These are phyloP conservation scores for Podotricha telesiphe DNA, from an alignment of 2,888 invertebrate species.

Conservation along the genomic window DNA sequence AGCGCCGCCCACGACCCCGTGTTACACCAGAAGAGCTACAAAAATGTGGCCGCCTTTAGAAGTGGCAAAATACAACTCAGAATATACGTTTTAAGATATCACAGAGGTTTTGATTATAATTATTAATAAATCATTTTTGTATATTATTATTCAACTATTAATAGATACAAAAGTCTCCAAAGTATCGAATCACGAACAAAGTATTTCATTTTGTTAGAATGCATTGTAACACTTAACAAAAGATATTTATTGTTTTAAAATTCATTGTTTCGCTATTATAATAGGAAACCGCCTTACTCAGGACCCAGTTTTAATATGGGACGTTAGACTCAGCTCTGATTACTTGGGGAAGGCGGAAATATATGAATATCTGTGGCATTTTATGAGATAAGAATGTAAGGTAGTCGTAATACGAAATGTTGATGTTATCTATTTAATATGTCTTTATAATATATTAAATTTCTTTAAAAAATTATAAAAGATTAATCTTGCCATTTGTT, in stretches of 20 bases:
- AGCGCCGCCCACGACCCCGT: too few species aligned
- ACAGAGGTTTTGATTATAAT: too few species aligned
- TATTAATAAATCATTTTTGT: too few species aligned
- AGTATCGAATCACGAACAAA: slow-evolving; percentile 20
- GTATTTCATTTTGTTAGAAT: slow-evolving; percentile 26
- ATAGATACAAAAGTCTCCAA: neutral
- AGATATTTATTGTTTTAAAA: slow-evolving; percentile 35
- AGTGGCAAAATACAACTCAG: too few species aligned
- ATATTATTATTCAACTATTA: neutral
- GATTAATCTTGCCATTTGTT: too few species aligned
- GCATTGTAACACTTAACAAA: slow-evolving; percentile 33
- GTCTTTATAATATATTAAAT: too few species aligned
- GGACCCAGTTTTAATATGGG: slow-evolving; percentile 28
- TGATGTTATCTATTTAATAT: neutral
- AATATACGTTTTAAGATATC: too few species aligned
- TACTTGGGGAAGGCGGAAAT: slow-evolving; percentile 15
- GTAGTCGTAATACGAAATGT: neutral
- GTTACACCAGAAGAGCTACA: too few species aligned
- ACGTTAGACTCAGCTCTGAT: slow-evolving; percentile 25
- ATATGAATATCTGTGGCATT: slow-evolving; percentile 4
- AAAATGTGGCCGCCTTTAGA: too few species aligned
- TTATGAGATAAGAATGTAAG: slow-evolving; percentile 5
- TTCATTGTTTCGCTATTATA: slow-evolving; percentile 31
- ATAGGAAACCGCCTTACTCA: slow-evolving; percentile 33
- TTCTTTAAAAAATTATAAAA: too few species aligned